A percentile compares a stretch with the other conserved stretches of the same genome.
phyloP scores from a whole-genome alignment of 2,888 invertebrate genomes.

The Melanchra persicariae region DNA sequence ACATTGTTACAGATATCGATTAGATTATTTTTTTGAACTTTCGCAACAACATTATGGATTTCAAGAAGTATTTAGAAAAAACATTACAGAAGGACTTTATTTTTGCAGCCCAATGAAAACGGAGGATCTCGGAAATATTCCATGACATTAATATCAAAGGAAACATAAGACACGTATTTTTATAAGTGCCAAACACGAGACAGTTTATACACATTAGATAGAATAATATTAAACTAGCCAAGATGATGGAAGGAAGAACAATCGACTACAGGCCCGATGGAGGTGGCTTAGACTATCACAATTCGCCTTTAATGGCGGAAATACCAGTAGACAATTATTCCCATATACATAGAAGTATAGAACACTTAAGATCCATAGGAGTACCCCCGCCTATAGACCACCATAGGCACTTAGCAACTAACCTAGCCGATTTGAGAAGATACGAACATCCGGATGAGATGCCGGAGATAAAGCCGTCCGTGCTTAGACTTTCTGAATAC shows the following conservation, averaged over 20 bases:
- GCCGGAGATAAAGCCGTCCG: conserved; percentile 89
- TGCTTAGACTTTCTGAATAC: conserved; percentile 88
- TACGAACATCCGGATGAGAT: conserved; percentile 89
- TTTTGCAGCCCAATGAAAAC: conserved; percentile 85
- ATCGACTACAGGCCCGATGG: conserved; percentile 90
- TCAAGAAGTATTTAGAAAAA: conserved; percentile 31
- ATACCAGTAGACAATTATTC: conserved; percentile 92
- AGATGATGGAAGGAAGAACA: conserved; percentile 90
- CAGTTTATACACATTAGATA: conserved; percentile 87
- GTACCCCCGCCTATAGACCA: conserved; percentile 88
- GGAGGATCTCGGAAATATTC: conserved; percentile 88
- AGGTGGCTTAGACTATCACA: conserved; percentile 92
- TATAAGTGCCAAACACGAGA: conserved; percentile 86
- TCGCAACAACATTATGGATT: conserved; percentile 73
- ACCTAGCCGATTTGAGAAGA: conserved; percentile 87
- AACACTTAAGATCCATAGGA: conserved; percentile 92
- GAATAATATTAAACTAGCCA: conserved; percentile 78
- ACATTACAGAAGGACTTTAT: conserved; percentile 59
- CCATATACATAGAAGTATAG: conserved; percentile 92
- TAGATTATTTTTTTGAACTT: background rate
- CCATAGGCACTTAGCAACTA: conserved; percentile 87
- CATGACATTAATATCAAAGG: conserved; percentile 84
- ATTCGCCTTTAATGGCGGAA: conserved; percentile 93
- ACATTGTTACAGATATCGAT: conserved; percentile 34
- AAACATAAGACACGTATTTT: conserved; percentile 84